phyloP scores from a whole-genome alignment of 2,113 vertebrate genomes.

The Athene cunicularia region DNA sequence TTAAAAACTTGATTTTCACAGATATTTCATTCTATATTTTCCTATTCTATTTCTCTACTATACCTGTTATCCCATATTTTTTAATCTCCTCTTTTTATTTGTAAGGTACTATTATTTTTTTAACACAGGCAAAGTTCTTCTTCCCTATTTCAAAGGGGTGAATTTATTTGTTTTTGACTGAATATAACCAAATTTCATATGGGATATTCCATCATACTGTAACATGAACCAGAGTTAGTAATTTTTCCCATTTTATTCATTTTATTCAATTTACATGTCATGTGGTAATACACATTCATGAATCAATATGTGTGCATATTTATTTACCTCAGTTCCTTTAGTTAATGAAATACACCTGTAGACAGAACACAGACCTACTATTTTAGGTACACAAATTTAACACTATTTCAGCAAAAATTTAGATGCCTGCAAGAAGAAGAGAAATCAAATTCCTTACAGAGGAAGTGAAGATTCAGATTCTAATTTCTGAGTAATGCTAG shows the following conservation, averaged over 20 bases:
- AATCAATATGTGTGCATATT: not conserved
- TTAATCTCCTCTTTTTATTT: not conserved
- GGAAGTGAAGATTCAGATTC: not conserved
- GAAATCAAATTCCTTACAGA: not conserved
- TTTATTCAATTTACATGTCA: not conserved
- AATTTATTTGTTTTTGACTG: not conserved
- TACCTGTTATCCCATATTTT: not conserved
- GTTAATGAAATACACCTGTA: not conserved
- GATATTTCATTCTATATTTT: not conserved
- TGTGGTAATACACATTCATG: slow-evolving; percentile 1
- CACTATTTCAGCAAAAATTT: not conserved
- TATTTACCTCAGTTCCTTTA: not conserved
- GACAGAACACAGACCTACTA: not conserved
- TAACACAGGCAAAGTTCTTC: not conserved
- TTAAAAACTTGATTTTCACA: not conserved
- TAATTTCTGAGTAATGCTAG: not conserved
- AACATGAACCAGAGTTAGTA: not conserved
- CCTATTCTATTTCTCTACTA: not conserved
- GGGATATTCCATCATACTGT: not conserved
- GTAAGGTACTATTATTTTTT: not conserved
- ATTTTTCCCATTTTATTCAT: not conserved
- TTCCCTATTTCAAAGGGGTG: not conserved
- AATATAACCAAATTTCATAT: not conserved
- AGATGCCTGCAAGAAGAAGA: not conserved
- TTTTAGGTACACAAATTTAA: not conserved